Evolutionary conservation across 2,797 vertebrate genomes (phyloP).

Genomic region (Amazonetta brasiliensis): DNA sequence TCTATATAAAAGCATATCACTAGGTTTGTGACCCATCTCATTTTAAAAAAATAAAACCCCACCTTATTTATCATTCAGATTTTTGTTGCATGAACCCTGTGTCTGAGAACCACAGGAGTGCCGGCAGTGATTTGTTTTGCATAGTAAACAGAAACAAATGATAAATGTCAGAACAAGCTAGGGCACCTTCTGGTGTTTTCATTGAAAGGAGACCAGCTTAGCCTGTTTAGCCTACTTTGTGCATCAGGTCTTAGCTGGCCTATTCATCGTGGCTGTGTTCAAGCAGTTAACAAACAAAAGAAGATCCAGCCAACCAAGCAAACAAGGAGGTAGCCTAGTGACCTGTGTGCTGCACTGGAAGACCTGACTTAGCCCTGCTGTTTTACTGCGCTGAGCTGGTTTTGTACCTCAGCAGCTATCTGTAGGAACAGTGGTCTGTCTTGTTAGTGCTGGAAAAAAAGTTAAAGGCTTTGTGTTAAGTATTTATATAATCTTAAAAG

Average conservation of each 20-base stretch:
- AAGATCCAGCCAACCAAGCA: neutral
- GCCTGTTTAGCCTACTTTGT: neutral
- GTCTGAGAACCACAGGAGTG: neutral
- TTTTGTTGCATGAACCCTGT: neutral
- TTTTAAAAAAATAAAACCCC: neutral
- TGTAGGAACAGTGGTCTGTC: neutral
- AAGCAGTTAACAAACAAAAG: neutral
- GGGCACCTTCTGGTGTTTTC: neutral
- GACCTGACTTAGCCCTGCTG: neutral
- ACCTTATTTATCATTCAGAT: neutral
- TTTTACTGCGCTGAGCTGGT: neutral
- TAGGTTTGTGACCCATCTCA: neutral
- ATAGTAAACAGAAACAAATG: neutral
- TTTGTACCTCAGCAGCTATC: neutral
- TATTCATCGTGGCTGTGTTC: neutral
- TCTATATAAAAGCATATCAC: accelerated
- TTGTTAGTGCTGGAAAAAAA: neutral
- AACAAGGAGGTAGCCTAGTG: neutral
- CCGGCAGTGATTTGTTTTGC: neutral
- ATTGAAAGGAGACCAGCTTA: neutral
- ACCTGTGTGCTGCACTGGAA: neutral
- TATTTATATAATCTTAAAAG: neutral
- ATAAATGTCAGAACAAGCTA: neutral
- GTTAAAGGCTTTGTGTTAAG: neutral
- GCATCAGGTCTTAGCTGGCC: neutral